These are phyloP conservation scores for Aegypius monachus DNA, from an alignment of 2,113 vertebrate species.

Conservation along the genomic window DNA sequence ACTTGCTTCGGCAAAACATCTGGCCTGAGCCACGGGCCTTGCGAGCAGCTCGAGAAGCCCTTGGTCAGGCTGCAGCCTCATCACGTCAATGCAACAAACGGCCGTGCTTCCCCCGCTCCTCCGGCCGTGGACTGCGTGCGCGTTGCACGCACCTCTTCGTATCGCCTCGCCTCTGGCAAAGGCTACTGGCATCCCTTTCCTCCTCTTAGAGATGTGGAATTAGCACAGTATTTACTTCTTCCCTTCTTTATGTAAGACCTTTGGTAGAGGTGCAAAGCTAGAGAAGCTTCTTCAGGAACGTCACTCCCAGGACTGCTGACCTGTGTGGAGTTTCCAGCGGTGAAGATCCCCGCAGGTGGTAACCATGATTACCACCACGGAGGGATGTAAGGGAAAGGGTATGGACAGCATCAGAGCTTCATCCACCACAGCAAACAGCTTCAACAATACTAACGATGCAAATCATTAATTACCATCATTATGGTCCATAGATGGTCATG, in stretches of 20 bases:
- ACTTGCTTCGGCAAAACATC: background rate
- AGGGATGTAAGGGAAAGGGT: background rate
- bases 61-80: background rate
- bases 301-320: background rate
- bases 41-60: background rate
- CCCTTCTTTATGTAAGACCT: background rate
- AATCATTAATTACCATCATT: slow-evolving; percentile 14
- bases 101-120: rapidly evolving
- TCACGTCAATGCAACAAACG: background rate
- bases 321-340: background rate
- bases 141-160: rapidly evolving
- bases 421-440: background rate
- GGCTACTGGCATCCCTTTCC: background rate
- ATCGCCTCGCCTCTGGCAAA: background rate
- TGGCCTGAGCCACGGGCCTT: background rate
- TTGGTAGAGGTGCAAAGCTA: background rate
- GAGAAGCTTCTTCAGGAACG: background rate
- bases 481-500: background rate
- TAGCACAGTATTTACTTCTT: background rate
- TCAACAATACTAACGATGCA: background rate
- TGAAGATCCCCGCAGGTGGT: rapidly evolving
- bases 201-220: background rate
- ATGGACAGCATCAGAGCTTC: background rate
- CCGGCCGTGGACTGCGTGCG: rapidly evolving
- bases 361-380: background rate